Base-by-base conservation (phyloP, 2,797 vertebrate species). In the Lacerta agilis region DNA sequence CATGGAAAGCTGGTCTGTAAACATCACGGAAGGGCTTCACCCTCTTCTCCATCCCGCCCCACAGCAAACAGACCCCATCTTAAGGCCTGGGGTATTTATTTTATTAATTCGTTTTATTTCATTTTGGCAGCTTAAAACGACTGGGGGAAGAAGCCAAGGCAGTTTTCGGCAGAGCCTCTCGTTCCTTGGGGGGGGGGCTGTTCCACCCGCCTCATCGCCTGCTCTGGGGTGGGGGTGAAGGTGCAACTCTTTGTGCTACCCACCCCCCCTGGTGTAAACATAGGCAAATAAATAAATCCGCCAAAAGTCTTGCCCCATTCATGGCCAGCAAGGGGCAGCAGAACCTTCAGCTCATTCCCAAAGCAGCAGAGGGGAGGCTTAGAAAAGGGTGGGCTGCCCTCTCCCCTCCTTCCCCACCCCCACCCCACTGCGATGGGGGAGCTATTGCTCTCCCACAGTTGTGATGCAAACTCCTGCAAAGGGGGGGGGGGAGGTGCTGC, bases 211-310 rank as follows among this genome's bases (percentile, higher is more conserved):
- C 82, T 29, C 55, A 38, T 41, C 41, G 45, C 82, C 25, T 77
- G 71, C 41, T 86, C 76, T 83, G 77, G 94, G 83, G 89, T 88
- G 86, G 49, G 33, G 36, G 77, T 5, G 29, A 43, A 73, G 89
- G 90, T 23, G 38, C 1, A 15, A 83, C 43, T 58, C n/a, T 17
- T 58, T 17, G 15, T 33, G 29, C 27, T 79, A 55, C 33, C 81
- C 43, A 58, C 71, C 49, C 91, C 93, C 93, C 79, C 92, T 90
- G 93, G 92, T 90, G 92, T 95, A 94, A 95, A 95, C 94, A 90
- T 91, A 95, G 94, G 94, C 94, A 94, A 95, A 96, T 96, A 95
- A 96, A 96, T 95, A 96, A 95, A 95, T 91, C 15, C 38, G 55
- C 25, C 43, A 3, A 64, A 86, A 80, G 88, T 72, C 73, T 66